phyloP scores from a whole-genome alignment of 2,888 invertebrate species.

The Liodrosophila aerea region DNA sequence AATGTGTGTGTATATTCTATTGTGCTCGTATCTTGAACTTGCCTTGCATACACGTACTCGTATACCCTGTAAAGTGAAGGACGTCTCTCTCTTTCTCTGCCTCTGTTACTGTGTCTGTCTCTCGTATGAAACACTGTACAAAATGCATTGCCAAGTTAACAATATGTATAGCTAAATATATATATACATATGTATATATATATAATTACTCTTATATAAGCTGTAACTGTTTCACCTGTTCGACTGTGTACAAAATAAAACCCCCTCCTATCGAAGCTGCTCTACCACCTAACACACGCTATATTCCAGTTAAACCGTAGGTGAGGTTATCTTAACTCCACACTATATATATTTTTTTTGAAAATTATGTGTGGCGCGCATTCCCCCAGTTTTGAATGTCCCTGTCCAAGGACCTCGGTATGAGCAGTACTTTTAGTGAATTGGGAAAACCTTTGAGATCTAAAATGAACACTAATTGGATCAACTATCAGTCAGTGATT shows the following conservation, averaged over 20 bases:
- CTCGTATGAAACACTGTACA: slow-evolving; percentile 41
- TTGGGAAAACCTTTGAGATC: slow-evolving; percentile 1
- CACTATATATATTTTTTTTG: slow-evolving; percentile 15
- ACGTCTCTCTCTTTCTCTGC: not conserved
- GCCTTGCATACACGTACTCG: slow-evolving; percentile 29
- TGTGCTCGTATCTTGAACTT: slow-evolving; percentile 39
- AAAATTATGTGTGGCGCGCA: slow-evolving; percentile 30
- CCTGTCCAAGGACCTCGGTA: slow-evolving; percentile 20
- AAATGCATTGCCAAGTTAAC: slow-evolving; percentile 40
- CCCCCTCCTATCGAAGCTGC: slow-evolving; percentile 22
- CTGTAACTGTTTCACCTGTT: slow-evolving; percentile 33
- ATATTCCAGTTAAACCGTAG: slow-evolving; percentile 34
- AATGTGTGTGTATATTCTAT: slow-evolving; percentile 30
- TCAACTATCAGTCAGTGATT: too few relatives aligned
- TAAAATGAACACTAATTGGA: too few relatives aligned
- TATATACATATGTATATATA: too few relatives aligned
- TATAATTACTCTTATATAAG: slow-evolving; percentile 27
- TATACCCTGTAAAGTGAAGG: slow-evolving; percentile 24
- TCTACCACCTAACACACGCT: slow-evolving; percentile 32
- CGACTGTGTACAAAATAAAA: too few relatives aligned
- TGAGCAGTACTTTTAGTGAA: slow-evolving; percentile 17
- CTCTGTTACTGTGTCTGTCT: too few relatives aligned
- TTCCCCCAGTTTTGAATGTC: slow-evolving; percentile 30
- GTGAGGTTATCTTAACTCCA: slow-evolving; percentile 22
- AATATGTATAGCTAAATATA: slow-evolving; percentile 29